phyloP scores from a whole-genome alignment of 2,797 vertebrate species.

The Ibycter americanus region DNA sequence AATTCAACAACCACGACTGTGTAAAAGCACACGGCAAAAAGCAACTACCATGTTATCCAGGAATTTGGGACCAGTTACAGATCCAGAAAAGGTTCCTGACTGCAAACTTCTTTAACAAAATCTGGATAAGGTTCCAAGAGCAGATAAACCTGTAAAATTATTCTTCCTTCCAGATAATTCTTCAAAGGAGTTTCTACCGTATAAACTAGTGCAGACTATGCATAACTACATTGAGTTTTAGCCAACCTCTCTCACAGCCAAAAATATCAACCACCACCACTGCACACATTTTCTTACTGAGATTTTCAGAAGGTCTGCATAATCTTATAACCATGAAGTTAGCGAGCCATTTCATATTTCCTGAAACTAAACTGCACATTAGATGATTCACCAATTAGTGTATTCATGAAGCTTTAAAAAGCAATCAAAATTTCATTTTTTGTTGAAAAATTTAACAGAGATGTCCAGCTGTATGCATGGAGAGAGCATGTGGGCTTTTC shows the following conservation, averaged over 20 bases:
- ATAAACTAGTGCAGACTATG: slow-evolving; percentile 35
- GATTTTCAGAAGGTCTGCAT: slow-evolving; percentile 66
- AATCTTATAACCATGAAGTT: slow-evolving; percentile 41
- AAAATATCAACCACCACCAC: slow-evolving; percentile 65
- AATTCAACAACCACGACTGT: not conserved
- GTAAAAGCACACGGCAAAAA: not conserved
- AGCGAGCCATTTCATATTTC: slow-evolving; percentile 59
- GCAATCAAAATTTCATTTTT: slow-evolving; percentile 57
- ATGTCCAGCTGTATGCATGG: slow-evolving; percentile 59
- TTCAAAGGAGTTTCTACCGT: slow-evolving; percentile 4
- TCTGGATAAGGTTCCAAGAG: not conserved
- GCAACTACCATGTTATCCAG: not conserved
- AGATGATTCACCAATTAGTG: slow-evolving; percentile 69
- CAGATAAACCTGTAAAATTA: slow-evolving; percentile 1
- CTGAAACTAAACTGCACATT: slow-evolving; percentile 62
- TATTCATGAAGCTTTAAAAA: slow-evolving; percentile 67
- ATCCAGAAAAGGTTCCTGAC: not conserved
- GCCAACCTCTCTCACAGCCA: slow-evolving; percentile 57
- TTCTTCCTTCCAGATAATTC: slow-evolving; percentile 39
- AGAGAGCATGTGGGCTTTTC: slow-evolving; percentile 52
- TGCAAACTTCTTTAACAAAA: not conserved
- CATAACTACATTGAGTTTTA: slow-evolving; percentile 35
- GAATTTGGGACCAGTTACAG: not conserved
- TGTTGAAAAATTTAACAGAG: slow-evolving; percentile 56
- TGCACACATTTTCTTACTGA: slow-evolving; percentile 57